These are phyloP conservation scores for Callosobruchus maculatus DNA, from an alignment of 2,888 invertebrate genomes.

Conservation along the genomic window DNA sequence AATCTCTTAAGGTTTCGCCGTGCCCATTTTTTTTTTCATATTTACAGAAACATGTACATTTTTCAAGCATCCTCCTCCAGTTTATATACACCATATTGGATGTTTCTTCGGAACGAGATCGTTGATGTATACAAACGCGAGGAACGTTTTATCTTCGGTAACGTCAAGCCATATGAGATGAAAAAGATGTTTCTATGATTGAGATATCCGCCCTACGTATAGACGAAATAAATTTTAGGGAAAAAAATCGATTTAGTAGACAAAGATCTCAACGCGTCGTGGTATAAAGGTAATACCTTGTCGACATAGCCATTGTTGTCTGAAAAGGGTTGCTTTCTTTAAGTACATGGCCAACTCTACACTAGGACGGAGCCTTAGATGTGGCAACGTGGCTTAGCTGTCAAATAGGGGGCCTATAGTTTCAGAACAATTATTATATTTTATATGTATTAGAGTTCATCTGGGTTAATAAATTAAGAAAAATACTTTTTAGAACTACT, in stretches of 20 bases:
- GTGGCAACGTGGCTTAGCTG: too few relatives aligned
- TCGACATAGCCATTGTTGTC: too few relatives aligned
- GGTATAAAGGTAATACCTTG: too few relatives aligned
- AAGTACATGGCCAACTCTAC: too few relatives aligned
- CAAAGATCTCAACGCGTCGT: too few relatives aligned
- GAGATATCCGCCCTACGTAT: background rate
- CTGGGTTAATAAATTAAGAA: too few relatives aligned
- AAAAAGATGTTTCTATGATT: background rate
- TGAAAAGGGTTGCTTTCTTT: too few relatives aligned
- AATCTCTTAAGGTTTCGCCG: background rate
- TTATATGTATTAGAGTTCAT: too few relatives aligned
- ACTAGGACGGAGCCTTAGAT: too few relatives aligned
- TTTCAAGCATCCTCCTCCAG: background rate
- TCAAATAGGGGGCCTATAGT: too few relatives aligned
- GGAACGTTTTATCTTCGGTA: background rate
- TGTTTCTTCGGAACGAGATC: background rate
- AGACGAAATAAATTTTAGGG: background rate
- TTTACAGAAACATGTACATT: background rate
- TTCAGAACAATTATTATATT: too few relatives aligned
- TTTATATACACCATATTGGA: background rate
- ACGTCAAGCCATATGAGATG: background rate
- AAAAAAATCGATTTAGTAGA: background rate
- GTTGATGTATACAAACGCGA: background rate
- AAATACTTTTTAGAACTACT: too few relatives aligned
- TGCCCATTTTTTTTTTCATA: background rate